A percentile compares a stretch with the other conserved stretches of the same genome.
Evolutionary conservation across 2,888 invertebrate genomes (phyloP).

Genomic region (Digitonthophagus gazella): DNA sequence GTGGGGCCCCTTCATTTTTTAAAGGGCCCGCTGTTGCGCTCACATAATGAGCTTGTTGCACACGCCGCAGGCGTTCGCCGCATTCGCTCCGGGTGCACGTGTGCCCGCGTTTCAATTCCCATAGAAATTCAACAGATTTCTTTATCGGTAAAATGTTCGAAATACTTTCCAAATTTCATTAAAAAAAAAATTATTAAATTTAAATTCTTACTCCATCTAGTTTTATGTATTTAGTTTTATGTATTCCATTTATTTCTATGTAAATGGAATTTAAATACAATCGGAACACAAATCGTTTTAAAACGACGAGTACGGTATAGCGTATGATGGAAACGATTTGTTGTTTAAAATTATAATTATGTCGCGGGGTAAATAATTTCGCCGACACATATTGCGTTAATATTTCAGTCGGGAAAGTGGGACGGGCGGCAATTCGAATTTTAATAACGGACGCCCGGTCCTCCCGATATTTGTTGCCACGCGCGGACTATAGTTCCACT

Average conservation of each 20-base stretch:
- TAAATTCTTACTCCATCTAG: too few relatives aligned
- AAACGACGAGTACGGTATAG: too few relatives aligned
- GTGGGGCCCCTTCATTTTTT: conserved; percentile 17
- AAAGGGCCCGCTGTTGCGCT: conserved; percentile 19
- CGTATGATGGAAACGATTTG: too few relatives aligned
- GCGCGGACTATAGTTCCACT: not conserved
- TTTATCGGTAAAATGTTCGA: too few relatives aligned
- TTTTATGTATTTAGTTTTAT: too few relatives aligned
- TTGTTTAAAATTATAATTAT: not conserved
- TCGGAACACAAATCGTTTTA: too few relatives aligned
- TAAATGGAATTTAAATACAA: too few relatives aligned
- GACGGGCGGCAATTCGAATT: not conserved
- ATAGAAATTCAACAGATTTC: conserved; percentile 9
- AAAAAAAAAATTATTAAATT: too few relatives aligned
- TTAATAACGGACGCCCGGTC: not conserved
- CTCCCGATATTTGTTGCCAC: not conserved
- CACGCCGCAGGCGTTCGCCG: not conserved
- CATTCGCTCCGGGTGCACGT: not conserved
- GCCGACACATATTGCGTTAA: not conserved
- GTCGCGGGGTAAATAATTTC: not conserved
- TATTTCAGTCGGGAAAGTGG: not conserved
- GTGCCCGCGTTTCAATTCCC: conserved; percentile 8
- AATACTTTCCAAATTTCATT: too few relatives aligned
- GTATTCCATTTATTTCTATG: too few relatives aligned
- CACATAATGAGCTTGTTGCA: conserved; percentile 23